Evolutionary conservation across 2,888 invertebrate species (phyloP), one percentile per base, ranked within the genome.

Genomic region (Xylophagus ater): DNA sequence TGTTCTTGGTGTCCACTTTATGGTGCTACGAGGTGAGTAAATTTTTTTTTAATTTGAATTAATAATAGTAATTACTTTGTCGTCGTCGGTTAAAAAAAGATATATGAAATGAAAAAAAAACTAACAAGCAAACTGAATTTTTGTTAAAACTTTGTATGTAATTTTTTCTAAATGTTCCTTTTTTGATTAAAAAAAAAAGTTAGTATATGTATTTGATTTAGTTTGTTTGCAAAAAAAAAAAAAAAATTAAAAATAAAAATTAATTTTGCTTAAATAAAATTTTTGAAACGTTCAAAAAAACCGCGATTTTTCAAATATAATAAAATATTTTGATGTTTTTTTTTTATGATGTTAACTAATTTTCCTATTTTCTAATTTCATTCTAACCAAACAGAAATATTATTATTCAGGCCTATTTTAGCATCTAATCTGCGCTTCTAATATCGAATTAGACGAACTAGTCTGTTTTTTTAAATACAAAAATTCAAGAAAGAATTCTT

Each of bases 1-100:
- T 87, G 86, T 56, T 81, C 82, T 51, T 81, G 81, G 53, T 87
- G 87, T 55, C 86, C 86, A n/a, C 71, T 85, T 36, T 86, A 82
- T 53, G 78, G 78, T 65, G 80, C 80, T 37, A 75, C 80, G 36
- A 76, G 81, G 76, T 76, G 70, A 59, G 57, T 48, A 31, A 28
- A 29, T n/a, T n/a, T n/a, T n/a, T n/a, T n/a, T n/a, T n/a, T n/a
- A n/a, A n/a, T n/a, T n/a, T n/a, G n/a, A n/a, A n/a, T n/a, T n/a
- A n/a, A n/a, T n/a, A n/a, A n/a, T n/a, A n/a, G n/a, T n/a, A n/a
- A n/a, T n/a, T n/a, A n/a, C n/a, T n/a, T n/a, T n/a, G n/a, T n/a
- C n/a, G n/a, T 17, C 31, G 34, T 25, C n/a, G 25, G 24, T 18
- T 21, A 14, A 15, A 12, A 35, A 37, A 28, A 19, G n/a, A n/a